Evolutionary conservation across 1,140 invertebrate genomes (phyloP).

Genomic region (Chrysomallon squamiferum): DNA sequence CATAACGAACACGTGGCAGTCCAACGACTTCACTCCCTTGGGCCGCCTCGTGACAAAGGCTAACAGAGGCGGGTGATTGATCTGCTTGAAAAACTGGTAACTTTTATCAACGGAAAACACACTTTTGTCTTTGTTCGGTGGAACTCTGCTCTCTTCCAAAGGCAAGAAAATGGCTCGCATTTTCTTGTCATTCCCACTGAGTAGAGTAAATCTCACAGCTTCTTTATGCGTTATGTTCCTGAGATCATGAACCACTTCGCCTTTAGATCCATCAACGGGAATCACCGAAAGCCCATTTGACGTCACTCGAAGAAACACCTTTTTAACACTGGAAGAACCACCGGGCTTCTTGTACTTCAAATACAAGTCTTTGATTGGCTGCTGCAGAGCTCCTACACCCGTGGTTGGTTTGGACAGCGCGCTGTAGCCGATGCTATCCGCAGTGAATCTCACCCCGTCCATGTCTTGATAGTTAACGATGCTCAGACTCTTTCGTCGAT

Average conservation of each 20-base stretch:
- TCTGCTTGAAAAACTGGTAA: constrained; percentile 28
- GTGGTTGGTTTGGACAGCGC: constrained; percentile 43
- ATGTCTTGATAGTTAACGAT: constrained; percentile 9
- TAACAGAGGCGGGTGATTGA: constrained; percentile 38
- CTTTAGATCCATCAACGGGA: constrained; percentile 17
- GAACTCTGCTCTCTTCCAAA: constrained; percentile 27
- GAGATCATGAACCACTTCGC: constrained; percentile 39
- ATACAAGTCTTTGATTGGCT: constrained; percentile 42
- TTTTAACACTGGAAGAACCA: constrained; percentile 9
- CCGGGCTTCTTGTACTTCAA: constrained; percentile 34
- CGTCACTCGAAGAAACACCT: constrained; percentile 26
- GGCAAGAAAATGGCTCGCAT: constrained; percentile 37
- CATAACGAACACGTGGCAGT: constrained; percentile 46
- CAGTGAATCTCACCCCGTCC: constrained; percentile 34
- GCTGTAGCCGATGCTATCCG: constrained; percentile 36
- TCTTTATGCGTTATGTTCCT: constrained; percentile 35
- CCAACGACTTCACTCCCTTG: constrained; percentile 41
- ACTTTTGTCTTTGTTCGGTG: constrained; percentile 31
- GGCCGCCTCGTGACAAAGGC: constrained; percentile 42
- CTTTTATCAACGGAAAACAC: constrained; percentile 42
- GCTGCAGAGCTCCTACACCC: constrained; percentile 36
- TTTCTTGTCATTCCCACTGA: constrained; percentile 38
- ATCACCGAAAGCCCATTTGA: constrained; percentile 27
- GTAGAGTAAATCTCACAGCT: constrained; percentile 32
- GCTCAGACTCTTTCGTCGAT: no score